phyloP scores from a whole-genome alignment of 2,797 vertebrate genomes.

The Anguilla marmorata region DNA sequence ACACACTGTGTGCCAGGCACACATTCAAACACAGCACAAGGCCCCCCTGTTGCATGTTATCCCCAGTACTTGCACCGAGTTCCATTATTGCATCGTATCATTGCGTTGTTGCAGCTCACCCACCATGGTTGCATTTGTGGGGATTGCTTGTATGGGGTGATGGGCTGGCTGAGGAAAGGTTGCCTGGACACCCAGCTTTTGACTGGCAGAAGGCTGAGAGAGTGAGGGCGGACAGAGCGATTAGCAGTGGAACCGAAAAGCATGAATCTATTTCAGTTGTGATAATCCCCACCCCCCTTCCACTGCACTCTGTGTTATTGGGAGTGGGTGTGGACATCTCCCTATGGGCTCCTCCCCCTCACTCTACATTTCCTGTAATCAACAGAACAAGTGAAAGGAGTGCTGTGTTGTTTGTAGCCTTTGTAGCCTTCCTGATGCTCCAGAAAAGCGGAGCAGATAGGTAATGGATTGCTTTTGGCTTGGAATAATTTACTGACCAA shows the following conservation, averaged over 20 bases:
- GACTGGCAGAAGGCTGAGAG: background rate
- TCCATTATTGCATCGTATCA: background rate
- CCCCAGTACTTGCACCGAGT: background rate
- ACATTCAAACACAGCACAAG: background rate
- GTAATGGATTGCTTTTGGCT: background rate
- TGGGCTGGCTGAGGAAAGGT: background rate
- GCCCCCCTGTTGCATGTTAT: background rate
- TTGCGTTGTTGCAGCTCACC: background rate
- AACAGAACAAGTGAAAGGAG: background rate
- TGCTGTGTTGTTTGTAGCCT: background rate
- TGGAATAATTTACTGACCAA: background rate
- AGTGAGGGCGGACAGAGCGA: background rate
- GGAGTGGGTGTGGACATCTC: background rate
- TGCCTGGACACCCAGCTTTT: background rate
- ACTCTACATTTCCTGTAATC: background rate
- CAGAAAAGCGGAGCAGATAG: background rate
- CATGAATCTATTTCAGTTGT: background rate
- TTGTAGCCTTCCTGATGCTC: background rate
- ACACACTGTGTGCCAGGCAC: background rate
- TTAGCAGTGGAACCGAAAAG: background rate
- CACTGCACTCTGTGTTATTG: background rate
- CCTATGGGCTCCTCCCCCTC: background rate
- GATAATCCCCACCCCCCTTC: background rate
- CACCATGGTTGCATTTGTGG: background rate
- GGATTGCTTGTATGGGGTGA: background rate